Conservation (phyloP, 2,797 vertebrate genomes). For the Sebastes baramenuke region DNA sequence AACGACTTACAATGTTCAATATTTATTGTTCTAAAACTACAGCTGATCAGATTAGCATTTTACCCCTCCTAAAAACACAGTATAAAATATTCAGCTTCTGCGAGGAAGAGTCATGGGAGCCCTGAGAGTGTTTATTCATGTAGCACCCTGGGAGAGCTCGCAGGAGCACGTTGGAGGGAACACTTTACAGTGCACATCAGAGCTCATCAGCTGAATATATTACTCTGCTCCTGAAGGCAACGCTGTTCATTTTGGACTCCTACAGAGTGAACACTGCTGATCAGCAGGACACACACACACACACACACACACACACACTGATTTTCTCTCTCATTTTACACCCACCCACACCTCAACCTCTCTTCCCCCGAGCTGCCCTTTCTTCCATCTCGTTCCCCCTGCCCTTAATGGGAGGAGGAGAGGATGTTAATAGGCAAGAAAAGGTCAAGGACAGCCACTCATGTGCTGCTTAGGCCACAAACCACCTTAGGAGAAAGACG, state of each 20-base stretch:
- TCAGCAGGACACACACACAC: constrained; percentile 63
- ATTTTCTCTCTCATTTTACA: constrained; percentile 52
- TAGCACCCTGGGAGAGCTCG: constrained; percentile 57
- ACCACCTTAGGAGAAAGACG: constrained; percentile 24
- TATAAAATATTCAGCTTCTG: constrained; percentile 64
- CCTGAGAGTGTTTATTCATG: constrained; percentile 73
- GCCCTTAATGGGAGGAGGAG: constrained; percentile 68
- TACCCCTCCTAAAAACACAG: constrained; percentile 23
- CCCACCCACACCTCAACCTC: constrained; percentile 58
- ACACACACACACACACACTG: constrained; percentile 7
- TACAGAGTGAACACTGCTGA: constrained; percentile 71
- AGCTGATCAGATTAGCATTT: constrained; percentile 60
- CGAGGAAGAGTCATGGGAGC: constrained; percentile 61
- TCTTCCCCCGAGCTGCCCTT: constrained; percentile 60
- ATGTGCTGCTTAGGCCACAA: constrained; percentile 50
- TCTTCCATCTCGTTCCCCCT: constrained; percentile 57
- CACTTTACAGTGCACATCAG: constrained; percentile 64
- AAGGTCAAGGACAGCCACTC: constrained; percentile 77
- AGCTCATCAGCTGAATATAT: constrained; percentile 78
- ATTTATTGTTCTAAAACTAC: constrained; percentile 62
- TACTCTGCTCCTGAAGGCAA: constrained; percentile 71
- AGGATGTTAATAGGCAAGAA: constrained; percentile 72
- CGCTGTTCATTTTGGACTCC: constrained; percentile 67
- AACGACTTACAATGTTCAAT: constrained; percentile 42
- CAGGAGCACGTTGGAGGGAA: constrained; percentile 54